Percentiles rank a stretch among this genome's conserved stretches.
Evolutionary conservation across 2,113 vertebrate species (phyloP).

Genomic region (Echinops telfairi): DNA sequence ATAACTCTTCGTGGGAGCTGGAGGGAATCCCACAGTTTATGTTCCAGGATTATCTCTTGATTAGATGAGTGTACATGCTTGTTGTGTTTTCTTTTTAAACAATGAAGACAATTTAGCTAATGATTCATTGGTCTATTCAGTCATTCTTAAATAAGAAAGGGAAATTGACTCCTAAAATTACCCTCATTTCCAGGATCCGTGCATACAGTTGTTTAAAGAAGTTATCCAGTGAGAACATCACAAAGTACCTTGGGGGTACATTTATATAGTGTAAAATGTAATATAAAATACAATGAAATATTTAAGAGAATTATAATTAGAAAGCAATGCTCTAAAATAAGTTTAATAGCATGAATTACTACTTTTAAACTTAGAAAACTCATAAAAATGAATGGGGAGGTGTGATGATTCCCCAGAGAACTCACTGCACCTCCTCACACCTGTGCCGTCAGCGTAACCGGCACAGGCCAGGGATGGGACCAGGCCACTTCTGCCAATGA

Average conservation of each 20-base stretch:
- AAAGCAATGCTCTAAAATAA: conserved; percentile 49
- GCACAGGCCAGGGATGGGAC: not conserved
- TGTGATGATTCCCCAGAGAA: not conserved
- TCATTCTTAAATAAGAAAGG: conserved; percentile 50
- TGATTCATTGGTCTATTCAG: conserved; percentile 35
- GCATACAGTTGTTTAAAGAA: conserved; percentile 1
- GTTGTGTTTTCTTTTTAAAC: not conserved
- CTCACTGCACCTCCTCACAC: not conserved
- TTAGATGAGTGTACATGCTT: conserved; percentile 26
- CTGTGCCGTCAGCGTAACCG: not conserved
- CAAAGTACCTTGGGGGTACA: not conserved
- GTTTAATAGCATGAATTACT: not conserved
- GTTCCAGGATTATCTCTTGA: conserved; percentile 5
- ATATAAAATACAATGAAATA: conserved; percentile 49
- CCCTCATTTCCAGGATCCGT: not conserved
- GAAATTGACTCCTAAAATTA: not conserved
- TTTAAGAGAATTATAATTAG: conserved; percentile 16
- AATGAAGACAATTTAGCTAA: conserved; percentile 48
- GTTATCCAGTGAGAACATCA: not conserved
- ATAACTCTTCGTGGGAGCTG: too few species aligned
- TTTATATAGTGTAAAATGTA: conserved; percentile 29
- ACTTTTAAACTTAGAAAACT: conserved; percentile 49
- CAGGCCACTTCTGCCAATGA: not conserved
- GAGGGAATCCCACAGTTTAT: too few species aligned
- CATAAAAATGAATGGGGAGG: conserved; percentile 49